Conservation (phyloP, 1,140 invertebrate species). For the Conus betulinus region DNA sequence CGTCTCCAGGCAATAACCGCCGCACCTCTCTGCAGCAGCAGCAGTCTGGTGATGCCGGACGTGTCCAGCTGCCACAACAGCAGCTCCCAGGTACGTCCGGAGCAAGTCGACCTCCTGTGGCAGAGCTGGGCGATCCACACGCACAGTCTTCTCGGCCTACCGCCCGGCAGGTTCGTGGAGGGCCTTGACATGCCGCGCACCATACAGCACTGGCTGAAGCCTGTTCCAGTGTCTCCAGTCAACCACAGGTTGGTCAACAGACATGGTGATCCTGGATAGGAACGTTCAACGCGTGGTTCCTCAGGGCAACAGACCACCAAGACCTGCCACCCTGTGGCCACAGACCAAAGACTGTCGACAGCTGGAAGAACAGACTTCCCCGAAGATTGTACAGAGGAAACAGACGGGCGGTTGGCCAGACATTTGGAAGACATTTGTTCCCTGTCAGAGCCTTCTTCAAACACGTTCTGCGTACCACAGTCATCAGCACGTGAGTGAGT, state of each 20-base stretch:
- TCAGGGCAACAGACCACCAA: too few species aligned
- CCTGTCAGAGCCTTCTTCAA: too few species aligned
- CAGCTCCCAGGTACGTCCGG: background rate
- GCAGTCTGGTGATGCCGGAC: background rate
- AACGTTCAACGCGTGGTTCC: background rate
- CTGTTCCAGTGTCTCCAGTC: background rate
- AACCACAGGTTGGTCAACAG: background rate
- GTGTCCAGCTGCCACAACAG: background rate
- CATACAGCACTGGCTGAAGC: background rate
- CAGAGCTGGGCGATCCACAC: background rate
- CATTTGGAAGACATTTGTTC: too few species aligned
- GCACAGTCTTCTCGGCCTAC: too few species aligned
- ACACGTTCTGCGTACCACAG: too few species aligned
- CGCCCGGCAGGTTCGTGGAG: background rate
- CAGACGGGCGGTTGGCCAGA: too few species aligned
- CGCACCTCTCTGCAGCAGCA: background rate
- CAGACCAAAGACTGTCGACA: too few species aligned
- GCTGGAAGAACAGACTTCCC: too few species aligned
- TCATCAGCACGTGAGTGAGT: too few species aligned
- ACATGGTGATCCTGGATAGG: background rate
- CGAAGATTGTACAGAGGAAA: too few species aligned
- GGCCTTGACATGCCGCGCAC: background rate
- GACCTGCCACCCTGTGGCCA: too few species aligned
- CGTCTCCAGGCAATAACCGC: background rate
- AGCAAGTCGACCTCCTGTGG: background rate